Base-by-base conservation (phyloP, 1,140 invertebrate genomes). In the Carposina sasakii region DNA sequence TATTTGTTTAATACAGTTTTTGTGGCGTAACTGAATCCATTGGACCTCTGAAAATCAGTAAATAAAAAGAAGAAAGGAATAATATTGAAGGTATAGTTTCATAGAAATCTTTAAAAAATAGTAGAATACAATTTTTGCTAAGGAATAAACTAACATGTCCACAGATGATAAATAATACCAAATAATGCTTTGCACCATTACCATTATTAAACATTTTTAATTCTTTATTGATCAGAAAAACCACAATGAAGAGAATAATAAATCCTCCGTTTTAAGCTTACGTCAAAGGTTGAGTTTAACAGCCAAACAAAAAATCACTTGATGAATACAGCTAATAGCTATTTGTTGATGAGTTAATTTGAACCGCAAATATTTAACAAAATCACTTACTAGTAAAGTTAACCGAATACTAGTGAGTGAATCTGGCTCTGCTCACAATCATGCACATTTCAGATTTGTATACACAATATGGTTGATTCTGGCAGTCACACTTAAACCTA, bases 181-280 rank as follows among this genome's bases (percentile, higher is more conserved):
- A 65, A 63, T 22, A 63, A 59, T 57, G 57, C 54, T 55, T 65
- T 63, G 65, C 67, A 71, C 71, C 63, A 63, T 69, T 66, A 74
- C 65, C 64, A 63, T 60, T 65, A 57, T 54, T 59, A 60, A 50
- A 60, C 57, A n/a, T n/a, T n/a, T n/a, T n/a, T n/a, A n/a, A n/a
- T n/a, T n/a, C n/a, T n/a, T n/a, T n/a, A n/a, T n/a, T n/a, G n/a
- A n/a, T 26, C 23, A 42, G 44, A 22, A 24, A 16, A 23, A 10
- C 30, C 26, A 46, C 16, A 31, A 16, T 31, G 19, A 24, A 44
- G 8, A 28, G n/a, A 28, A 12, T 28, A 28, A 28, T 28, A 6
- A 28, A 6, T 23, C 19, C n/a, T 17, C 13, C 12, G 10, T 44
- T 13, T 24, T 42, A 10, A 42, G 40, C 40, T 5, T 12, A 6